These are phyloP conservation scores for Spisula solida DNA, from an alignment of 2,888 invertebrate genomes.

Conservation along the genomic window DNA sequence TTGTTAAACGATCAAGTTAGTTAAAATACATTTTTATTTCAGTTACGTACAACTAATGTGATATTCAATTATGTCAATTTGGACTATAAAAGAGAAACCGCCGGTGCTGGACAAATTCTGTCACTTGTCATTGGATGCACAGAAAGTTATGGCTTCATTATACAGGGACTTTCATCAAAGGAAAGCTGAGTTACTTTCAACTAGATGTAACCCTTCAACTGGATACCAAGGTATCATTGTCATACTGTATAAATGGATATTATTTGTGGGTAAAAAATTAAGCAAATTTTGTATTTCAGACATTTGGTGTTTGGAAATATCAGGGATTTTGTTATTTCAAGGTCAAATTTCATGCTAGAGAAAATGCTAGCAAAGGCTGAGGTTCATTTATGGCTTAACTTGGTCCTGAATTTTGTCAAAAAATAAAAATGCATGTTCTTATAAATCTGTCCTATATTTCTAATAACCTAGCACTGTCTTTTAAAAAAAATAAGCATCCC, in stretches of 20 bases:
- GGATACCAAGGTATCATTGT: background rate
- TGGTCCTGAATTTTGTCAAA: too few relatives aligned
- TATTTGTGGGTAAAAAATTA: background rate
- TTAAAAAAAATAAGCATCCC: too few relatives aligned
- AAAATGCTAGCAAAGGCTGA: too few relatives aligned
- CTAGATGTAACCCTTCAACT: background rate
- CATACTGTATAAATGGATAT: background rate
- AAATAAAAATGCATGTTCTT: too few relatives aligned
- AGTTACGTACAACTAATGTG: background rate
- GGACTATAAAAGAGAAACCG: slow-evolving; percentile 61
- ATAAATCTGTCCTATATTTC: too few relatives aligned
- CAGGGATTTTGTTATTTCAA: background rate
- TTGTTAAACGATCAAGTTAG: too few relatives aligned
- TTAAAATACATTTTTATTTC: background rate
- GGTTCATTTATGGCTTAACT: too few relatives aligned
- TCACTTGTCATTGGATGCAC: slow-evolving; percentile 73
- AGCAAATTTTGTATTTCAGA: background rate
- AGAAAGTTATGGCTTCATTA: slow-evolving; percentile 71
- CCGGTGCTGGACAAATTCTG: slow-evolving; percentile 69
- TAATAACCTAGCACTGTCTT: too few relatives aligned
- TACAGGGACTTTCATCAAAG: slow-evolving; percentile 64
- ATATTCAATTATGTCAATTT: slow-evolving; percentile 30
- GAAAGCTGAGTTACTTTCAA: slow-evolving; percentile 53
- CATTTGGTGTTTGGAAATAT: background rate
- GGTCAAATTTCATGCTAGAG: too few relatives aligned